Evolutionary conservation across 1,140 invertebrate species (phyloP), one percentile per base, ranked within the genome.

Genomic region (Oncopeltus fasciatus): DNA sequence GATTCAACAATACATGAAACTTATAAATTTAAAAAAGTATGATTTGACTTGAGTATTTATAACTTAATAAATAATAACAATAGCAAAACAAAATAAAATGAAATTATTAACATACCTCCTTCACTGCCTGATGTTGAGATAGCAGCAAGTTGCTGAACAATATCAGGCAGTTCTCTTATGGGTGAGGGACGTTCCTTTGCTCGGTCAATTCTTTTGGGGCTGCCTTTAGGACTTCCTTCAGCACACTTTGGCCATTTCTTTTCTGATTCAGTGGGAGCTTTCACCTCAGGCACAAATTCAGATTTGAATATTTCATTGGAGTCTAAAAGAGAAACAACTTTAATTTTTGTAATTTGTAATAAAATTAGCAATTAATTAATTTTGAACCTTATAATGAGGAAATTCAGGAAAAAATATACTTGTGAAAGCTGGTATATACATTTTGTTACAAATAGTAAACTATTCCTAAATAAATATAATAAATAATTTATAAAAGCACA

Each of bases 111-210:
- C 4, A 59, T 51, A 64, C 64, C 64, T 49, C 62, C 59, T 14
- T 57, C 56, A 38, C 56, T 57, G 14, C 31, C 70, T 0, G 72
- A 73, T 20, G 74, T 72, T 21, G 49, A 53, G 14, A 53, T 53
- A 18, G 49, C 71, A 5, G 65, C 64, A n/a, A 68, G 49, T 28
- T 66, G 47, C 38, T 62, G 62, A 8, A 69, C 67, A 29, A 68
- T 65, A 31, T 72, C 74, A 12, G 78, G 79, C 44, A 80, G 66
- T 51, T 77, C 73, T 59, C 78, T 72, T 57, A 72, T 69, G 0
- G 74, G 73, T 59, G 72, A 74, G 64, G 78, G 77, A 49, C 78
- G 70, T 16, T 77, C 73, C 69, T 81, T 81, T 0, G 75, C 77
- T 31, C 78, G 70, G 64, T 81, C 77, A 56, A 80, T 77, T 47